Percentiles rank a stretch among this genome's conserved stretches.
phyloP scores from a whole-genome alignment of 2,113 vertebrate species.

The Montifringilla adamsi region DNA sequence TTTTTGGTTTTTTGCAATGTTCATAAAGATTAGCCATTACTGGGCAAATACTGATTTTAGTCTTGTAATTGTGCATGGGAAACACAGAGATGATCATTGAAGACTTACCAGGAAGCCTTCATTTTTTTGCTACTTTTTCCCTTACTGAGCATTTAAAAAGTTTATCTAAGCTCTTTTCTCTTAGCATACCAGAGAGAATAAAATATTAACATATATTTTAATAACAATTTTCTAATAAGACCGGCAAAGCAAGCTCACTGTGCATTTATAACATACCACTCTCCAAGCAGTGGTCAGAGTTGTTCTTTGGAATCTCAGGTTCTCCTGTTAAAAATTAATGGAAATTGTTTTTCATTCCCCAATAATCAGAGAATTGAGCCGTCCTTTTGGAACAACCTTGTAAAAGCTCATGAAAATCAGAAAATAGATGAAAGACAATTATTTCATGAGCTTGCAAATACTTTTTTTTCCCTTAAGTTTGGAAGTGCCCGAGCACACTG shows the following conservation, averaged over 20 bases:
- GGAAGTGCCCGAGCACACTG: background rate
- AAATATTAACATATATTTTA: background rate
- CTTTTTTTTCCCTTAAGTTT: constrained; percentile 9
- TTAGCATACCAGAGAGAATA: background rate
- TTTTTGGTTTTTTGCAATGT: fast-evolving
- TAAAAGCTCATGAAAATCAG: background rate
- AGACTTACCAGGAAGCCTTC: background rate
- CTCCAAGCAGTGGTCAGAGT: background rate
- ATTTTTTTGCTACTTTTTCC: background rate
- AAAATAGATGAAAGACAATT: background rate
- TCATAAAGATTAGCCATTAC: background rate
- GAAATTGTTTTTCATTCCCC: background rate
- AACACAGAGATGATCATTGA: background rate
- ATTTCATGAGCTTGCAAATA: background rate
- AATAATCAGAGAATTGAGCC: background rate
- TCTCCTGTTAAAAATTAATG: background rate
- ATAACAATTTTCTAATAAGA: background rate
- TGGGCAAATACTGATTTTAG: background rate
- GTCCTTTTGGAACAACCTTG: background rate
- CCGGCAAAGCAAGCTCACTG: background rate
- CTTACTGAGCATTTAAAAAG: background rate
- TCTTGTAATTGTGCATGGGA: background rate
- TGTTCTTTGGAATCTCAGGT: background rate
- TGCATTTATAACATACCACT: background rate
- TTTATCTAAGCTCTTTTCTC: background rate